Evolutionary conservation across 2,888 invertebrate species (phyloP), one percentile per base, ranked within the genome.

Genomic region (Drosophila sordidapex): DNA sequence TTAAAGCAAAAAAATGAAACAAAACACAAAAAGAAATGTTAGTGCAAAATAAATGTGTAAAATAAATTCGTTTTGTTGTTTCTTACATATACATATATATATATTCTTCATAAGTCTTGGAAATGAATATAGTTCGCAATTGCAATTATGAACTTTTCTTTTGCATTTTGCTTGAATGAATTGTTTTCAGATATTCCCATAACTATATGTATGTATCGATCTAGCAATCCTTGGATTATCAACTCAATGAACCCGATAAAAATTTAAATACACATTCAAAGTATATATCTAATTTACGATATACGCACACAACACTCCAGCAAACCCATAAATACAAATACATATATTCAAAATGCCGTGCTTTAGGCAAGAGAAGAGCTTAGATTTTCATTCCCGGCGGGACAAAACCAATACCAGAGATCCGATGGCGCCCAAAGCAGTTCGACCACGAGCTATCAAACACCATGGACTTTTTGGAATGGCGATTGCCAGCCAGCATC

Each of bases 391-490:
- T 10, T 62, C 77, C 3, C 59, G 74, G 7, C 80, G 78, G 18
- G 61, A 84, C 6, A 81, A 61, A 49, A 35, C 25, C 1, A 71
- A 57, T 29, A 63, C 58, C 4, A 74, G 49, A 29, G 76, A 90
- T 66, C 63, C 58, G 6, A 29, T 84, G 66, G 87, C 90, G 0
- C 91, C 91, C 0, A 91, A 82, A 40, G 90, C 92, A 2, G 92
- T 91, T 57, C 90, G 89, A 59, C 91, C 92, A 0, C 82, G 83
- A 0, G 79, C 90, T 2, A 79, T 91, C 27, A 80, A 81, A 6
- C 77, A 81, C 38, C 93, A 93, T 83, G 92, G 92, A 2, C 84
- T 93, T 11, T 92, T 93, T 25, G 92, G 93, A 5, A 73, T 86
- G 35, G 77, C 87, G 25, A 90, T 77, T 71, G 88, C 91, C 5